These are phyloP conservation scores for Drosophila pullipes DNA, from an alignment of 2,888 invertebrate species.

Conservation along the genomic window DNA sequence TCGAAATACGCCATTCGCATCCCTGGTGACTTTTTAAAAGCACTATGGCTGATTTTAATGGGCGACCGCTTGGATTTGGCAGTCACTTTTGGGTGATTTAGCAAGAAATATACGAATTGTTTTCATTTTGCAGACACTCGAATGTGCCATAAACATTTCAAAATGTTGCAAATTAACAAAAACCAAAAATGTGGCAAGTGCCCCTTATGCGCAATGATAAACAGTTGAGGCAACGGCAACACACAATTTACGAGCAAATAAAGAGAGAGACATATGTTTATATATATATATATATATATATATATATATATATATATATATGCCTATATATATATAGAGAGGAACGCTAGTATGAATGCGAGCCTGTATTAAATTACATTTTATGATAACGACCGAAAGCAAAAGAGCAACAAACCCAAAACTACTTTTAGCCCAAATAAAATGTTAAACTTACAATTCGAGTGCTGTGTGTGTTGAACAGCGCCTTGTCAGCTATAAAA, in stretches of 20 bases:
- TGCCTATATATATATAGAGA: not conserved
- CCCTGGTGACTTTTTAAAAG: constrained; percentile 2
- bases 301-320: not conserved
- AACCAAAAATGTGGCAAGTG: constrained; percentile 41
- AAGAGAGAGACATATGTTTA: not conserved
- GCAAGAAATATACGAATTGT: constrained; percentile 11
- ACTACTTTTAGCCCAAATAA: constrained; percentile 32
- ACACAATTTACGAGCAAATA: not conserved
- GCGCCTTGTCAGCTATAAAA: constrained; percentile 35
- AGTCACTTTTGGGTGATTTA: constrained; percentile 26
- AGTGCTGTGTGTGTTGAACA: constrained; percentile 2
- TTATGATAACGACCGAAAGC: constrained; percentile 26
- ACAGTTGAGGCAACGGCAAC: constrained; percentile 4
- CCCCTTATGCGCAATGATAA: constrained; percentile 24
- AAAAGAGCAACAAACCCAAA: constrained; percentile 29
- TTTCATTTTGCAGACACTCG: constrained; percentile 30
- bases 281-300: not conserved
- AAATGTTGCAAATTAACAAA: constrained; percentile 37
- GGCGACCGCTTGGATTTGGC: constrained; percentile 19
- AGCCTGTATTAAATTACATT: constrained; percentile 36
- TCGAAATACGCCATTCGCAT: not conserved
- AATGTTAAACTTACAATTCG: constrained; percentile 20
- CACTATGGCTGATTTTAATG: constrained; percentile 27
- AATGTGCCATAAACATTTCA: constrained; percentile 45
- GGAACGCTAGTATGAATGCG: not conserved